A percentile compares a stretch with the other conserved stretches of the same genome.
Evolutionary conservation across 2,113 vertebrate species (phyloP).

Genomic region (Poeciliopsis prolifica): DNA sequence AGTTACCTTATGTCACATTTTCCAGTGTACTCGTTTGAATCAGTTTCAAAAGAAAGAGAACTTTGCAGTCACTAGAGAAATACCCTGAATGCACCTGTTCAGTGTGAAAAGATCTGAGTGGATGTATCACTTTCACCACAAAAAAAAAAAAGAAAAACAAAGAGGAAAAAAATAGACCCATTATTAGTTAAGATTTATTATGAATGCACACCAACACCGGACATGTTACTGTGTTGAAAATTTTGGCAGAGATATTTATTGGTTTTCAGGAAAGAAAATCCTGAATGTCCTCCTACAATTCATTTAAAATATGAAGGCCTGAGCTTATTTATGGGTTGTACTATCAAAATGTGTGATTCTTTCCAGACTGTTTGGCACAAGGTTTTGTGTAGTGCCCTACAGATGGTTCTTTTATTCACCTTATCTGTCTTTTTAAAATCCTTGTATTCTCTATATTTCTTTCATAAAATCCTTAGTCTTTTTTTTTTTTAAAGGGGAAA

Average conservation of each 20-base stretch:
- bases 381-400: slow-evolving; percentile 76
- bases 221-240: slow-evolving; percentile 55
- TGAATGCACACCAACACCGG: slow-evolving; percentile 49
- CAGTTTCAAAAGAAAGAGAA: slow-evolving; percentile 27
- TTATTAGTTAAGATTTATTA: slow-evolving; percentile 59
- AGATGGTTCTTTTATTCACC: slow-evolving; percentile 81
- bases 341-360: slow-evolving; percentile 83
- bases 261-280: slow-evolving; percentile 71
- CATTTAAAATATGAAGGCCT: slow-evolving; percentile 76
- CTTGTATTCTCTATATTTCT: slow-evolving; percentile 46
- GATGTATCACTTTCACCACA: not conserved
- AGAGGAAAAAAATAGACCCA: slow-evolving; percentile 23
- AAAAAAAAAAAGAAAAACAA: not conserved
- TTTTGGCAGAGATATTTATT: slow-evolving; percentile 56
- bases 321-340: slow-evolving; percentile 78
- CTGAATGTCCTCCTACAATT: slow-evolving; percentile 79
- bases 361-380: slow-evolving; percentile 85
- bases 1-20: slow-evolving; percentile 12
- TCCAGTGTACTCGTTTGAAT: slow-evolving; percentile 13
- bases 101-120: slow-evolving; percentile 2
- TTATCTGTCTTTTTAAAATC: slow-evolving; percentile 62
- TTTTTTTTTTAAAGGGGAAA: slow-evolving; percentile 68
- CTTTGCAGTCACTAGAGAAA: not conserved
- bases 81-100: not conserved
- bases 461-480: slow-evolving; percentile 66